Evolutionary conservation across 2,888 invertebrate genomes (phyloP), one percentile per base, ranked within the genome.

Genomic region (Empis stercorea): DNA sequence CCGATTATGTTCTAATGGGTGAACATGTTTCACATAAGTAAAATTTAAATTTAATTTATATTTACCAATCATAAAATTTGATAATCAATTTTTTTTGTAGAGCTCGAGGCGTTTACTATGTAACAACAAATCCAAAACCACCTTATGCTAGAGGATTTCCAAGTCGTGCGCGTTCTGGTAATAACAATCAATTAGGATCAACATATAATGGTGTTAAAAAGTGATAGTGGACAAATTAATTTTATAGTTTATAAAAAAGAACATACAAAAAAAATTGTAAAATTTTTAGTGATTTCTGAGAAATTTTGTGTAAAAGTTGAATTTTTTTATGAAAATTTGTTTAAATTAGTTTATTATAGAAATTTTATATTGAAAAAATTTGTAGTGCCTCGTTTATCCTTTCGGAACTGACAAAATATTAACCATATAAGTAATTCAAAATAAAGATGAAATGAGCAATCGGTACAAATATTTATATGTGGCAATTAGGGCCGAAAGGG

Each of bases 131-230:
- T 69, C 81, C 82, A 4, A 79, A 80, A 60, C 83, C 82, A 50
- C 89, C 89, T 2, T 89, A 83, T 68, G 87, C 88, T n/a, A 76
- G 84, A 63, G 89, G 89, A 9, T 83, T 81, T 59, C 86, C 85
- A 13, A 80, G 76, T 49, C 80, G 79, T 64, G 73, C 72, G 27
- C 60, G 66, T 4, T 60, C 66, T 4, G 44, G 51, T n/a, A 20
- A 27, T 14, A 40, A 40, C 27, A 40, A 40, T 40, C 40, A 40
- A 27, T 52, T 50, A 20, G 66, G 64, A 30, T 63, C 63, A 7
- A 62, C 62, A 30, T 66, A 66, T 52, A 59, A 59, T 39, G 66
- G 66, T 32, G 67, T 66, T 16, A 53, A 66, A 45, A 58, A 61
- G 53, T 60, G 48, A 38, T 34, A 32, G 10, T 13, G 5, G 4